phyloP scores from a whole-genome alignment of 1,140 invertebrate genomes.

The Trissolcus basalis region DNA sequence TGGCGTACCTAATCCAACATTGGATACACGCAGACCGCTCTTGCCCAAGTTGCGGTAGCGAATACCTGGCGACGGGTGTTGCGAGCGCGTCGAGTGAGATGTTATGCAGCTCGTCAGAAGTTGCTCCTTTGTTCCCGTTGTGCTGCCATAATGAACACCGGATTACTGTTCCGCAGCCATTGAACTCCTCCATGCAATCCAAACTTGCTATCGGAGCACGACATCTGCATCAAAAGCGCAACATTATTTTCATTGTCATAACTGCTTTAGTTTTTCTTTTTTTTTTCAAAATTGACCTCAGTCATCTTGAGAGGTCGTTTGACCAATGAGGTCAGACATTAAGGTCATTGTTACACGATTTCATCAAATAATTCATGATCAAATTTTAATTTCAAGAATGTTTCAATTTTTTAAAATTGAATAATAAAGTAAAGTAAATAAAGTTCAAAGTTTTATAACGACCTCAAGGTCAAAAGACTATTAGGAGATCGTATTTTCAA shows the following conservation, averaged over 20 bases:
- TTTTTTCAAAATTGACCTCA: too few species aligned
- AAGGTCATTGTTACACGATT: too few species aligned
- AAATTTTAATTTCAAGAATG: too few species aligned
- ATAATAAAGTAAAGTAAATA: too few species aligned
- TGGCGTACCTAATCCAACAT: constrained; percentile 87
- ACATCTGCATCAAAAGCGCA: constrained; percentile 79
- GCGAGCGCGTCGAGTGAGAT: constrained; percentile 73
- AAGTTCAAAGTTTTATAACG: too few species aligned
- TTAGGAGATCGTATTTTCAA: too few species aligned
- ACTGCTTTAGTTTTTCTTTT: too few species aligned
- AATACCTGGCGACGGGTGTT: constrained; percentile 83
- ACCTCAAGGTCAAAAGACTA: too few species aligned
- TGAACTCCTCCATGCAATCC: constrained; percentile 95
- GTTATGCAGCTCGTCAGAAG: constrained; percentile 73
- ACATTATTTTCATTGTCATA: background rate
- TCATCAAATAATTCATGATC: too few species aligned
- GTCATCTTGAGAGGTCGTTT: too few species aligned
- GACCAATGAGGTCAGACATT: too few species aligned
- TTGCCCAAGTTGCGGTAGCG: constrained; percentile 94
- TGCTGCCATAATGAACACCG: constrained; percentile 71
- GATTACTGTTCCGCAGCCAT: constrained; percentile 75
- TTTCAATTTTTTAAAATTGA: too few species aligned
- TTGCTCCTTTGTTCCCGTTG: constrained; percentile 75
- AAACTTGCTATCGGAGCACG: constrained; percentile 92
- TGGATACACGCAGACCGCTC: constrained; percentile 93